Evolutionary conservation across 2,888 invertebrate species (phyloP).

Genomic region (Dichetophora obliterata): DNA sequence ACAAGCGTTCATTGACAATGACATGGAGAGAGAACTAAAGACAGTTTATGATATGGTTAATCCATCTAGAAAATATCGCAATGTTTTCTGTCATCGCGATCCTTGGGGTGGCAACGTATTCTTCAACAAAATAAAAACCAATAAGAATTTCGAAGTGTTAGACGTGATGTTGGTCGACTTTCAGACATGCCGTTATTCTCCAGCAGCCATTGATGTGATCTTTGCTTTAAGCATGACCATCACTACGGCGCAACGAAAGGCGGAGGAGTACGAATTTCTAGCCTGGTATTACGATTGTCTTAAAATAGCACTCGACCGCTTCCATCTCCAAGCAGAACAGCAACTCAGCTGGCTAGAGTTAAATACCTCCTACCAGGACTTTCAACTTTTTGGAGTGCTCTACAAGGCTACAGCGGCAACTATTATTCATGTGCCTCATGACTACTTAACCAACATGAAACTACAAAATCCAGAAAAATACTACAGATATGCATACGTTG

Average conservation of each 20-base stretch:
- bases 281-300: slow-evolving; percentile 58
- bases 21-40: slow-evolving; percentile 56
- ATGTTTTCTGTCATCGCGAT: slow-evolving; percentile 71
- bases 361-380: slow-evolving; percentile 57
- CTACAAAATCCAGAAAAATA: slow-evolving; percentile 19
- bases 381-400: slow-evolving; percentile 55
- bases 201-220: slow-evolving; percentile 64
- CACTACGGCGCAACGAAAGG: slow-evolving; percentile 49
- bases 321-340: slow-evolving; percentile 55
- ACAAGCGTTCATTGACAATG: slow-evolving; percentile 56
- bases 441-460: slow-evolving; percentile 54
- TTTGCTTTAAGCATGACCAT: slow-evolving; percentile 62
- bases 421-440: slow-evolving; percentile 55
- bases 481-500: slow-evolving; percentile 54
- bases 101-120: slow-evolving; percentile 68
- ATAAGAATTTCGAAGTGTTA: not conserved
- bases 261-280: slow-evolving; percentile 48
- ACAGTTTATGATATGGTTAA: slow-evolving; percentile 60
- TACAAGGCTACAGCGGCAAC: slow-evolving; percentile 57
- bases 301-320: slow-evolving; percentile 53
- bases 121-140: slow-evolving; percentile 48
- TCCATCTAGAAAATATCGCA: slow-evolving; percentile 65
- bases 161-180: slow-evolving; percentile 66
- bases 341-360: slow-evolving; percentile 51
- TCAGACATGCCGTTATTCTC: slow-evolving; percentile 64